Percentiles rank a stretch among this genome's conserved stretches.
These are phyloP conservation scores for Tortricodes alternella DNA, from an alignment of 2,888 invertebrate genomes.

Conservation along the genomic window DNA sequence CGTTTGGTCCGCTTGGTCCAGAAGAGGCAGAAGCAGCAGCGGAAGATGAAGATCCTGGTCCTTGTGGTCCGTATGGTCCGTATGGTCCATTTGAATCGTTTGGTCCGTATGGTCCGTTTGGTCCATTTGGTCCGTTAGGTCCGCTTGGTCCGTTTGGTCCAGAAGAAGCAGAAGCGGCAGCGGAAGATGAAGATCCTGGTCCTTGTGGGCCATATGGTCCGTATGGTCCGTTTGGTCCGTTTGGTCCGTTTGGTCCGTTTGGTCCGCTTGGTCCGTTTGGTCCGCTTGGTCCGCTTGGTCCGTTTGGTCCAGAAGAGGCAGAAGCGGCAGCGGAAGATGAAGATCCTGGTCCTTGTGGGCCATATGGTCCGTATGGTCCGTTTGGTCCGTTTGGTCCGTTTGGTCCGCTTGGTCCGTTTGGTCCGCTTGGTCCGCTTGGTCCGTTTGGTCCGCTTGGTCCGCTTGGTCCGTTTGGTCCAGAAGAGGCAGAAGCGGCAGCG, in stretches of 20 bases:
- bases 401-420: constrained; percentile 13
- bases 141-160: neutral
- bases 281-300: neutral
- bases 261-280: neutral
- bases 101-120: constrained; percentile 12
- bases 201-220: neutral
- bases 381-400: neutral
- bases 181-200: neutral
- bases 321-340: neutral
- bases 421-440: constrained; percentile 16
- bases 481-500: neutral
- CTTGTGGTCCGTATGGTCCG: constrained; percentile 29
- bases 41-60: constrained; percentile 13
- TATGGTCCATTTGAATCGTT: constrained; percentile 21
- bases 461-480: neutral
- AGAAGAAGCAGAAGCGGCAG: neutral
- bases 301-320: neutral
- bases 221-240: neutral
- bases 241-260: neutral
- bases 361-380: neutral
- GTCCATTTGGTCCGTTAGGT: neutral
- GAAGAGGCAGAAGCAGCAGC: neutral
- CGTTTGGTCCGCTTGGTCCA: constrained; percentile 1
- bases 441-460: constrained; percentile 1
- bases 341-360: constrained; percentile 2